phyloP scores from a whole-genome alignment of 1,140 invertebrate species.

The Berghia stephanieae region DNA sequence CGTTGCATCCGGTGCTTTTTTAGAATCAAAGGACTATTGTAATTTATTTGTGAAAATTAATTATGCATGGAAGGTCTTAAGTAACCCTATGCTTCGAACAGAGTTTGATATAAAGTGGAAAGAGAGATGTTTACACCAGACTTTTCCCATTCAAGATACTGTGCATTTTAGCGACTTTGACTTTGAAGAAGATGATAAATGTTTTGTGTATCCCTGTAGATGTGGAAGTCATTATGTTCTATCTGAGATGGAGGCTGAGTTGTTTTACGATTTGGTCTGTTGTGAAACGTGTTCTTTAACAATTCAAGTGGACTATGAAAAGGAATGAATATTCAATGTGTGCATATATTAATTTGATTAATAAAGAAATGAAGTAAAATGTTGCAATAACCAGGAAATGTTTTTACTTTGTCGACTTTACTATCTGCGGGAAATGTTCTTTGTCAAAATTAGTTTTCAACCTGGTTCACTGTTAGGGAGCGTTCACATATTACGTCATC shows the following conservation, averaged over 20 bases:
- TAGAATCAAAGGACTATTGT: neutral
- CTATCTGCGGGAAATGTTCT: too few relatives aligned
- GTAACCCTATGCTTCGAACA: conserved; percentile 45
- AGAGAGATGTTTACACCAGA: conserved; percentile 49
- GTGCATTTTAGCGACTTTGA: conserved; percentile 54
- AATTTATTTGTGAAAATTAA: conserved; percentile 50
- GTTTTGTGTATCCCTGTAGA: conserved; percentile 47
- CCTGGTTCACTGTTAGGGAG: too few relatives aligned
- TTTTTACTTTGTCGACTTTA: too few relatives aligned
- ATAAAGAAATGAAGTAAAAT: too few relatives aligned
- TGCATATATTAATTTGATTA: too few relatives aligned
- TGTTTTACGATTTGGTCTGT: conserved; percentile 55
- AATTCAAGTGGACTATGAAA: conserved; percentile 46
- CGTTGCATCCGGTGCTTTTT: neutral
- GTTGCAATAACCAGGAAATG: too few relatives aligned
- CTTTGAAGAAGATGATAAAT: conserved; percentile 15
- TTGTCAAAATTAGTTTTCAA: too few relatives aligned
- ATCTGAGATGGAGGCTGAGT: conserved; percentile 41
- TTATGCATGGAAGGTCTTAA: conserved; percentile 56
- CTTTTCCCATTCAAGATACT: conserved; percentile 58
- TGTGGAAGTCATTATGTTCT: conserved; percentile 56
- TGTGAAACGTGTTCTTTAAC: conserved; percentile 60
- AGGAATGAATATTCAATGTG: too few relatives aligned
- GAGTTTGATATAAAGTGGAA: conserved; percentile 54
- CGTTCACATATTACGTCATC: too few relatives aligned